These are phyloP conservation scores for Tautogolabrus adspersus DNA, from an alignment of 2,113 vertebrate genomes.

Conservation along the genomic window DNA sequence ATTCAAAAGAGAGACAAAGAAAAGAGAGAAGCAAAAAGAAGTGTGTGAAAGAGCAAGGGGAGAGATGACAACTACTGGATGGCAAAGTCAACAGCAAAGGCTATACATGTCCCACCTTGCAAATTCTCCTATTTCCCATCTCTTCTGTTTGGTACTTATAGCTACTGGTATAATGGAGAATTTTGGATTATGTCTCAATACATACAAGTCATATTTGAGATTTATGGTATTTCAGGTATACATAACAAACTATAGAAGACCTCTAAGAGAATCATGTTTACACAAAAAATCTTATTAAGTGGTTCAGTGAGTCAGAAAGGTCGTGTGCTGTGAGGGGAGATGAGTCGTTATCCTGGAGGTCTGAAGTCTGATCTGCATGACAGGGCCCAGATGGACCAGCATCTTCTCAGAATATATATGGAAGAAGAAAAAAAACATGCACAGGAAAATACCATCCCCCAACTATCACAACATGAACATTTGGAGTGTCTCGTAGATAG, in stretches of 20 bases:
- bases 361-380: slow-evolving; percentile 67
- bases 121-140: slow-evolving; percentile 18
- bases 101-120: slow-evolving; percentile 19
- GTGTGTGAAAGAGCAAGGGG: slow-evolving; percentile 14
- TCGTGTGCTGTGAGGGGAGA: slow-evolving; percentile 50
- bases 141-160: neutral
- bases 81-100: slow-evolving; percentile 14
- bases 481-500: neutral
- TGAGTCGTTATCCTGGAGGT: slow-evolving; percentile 39
- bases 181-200: slow-evolving; percentile 2
- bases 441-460: slow-evolving; percentile 7
- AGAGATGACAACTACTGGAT: slow-evolving; percentile 34
- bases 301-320: slow-evolving; percentile 67
- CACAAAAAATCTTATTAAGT: slow-evolving; percentile 64
- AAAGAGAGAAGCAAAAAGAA: slow-evolving; percentile 26
- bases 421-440: neutral
- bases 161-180: neutral
- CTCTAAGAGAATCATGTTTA: slow-evolving; percentile 21
- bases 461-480: neutral
- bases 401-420: slow-evolving; percentile 17
- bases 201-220: slow-evolving; percentile 7
- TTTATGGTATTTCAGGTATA: neutral
- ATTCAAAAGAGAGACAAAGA: slow-evolving; percentile 16
- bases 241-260: slow-evolving; percentile 13
- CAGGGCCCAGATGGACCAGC: slow-evolving; percentile 67